Conservation (phyloP, 1,140 invertebrate genomes). For the Drosophila nigrodunni region DNA sequence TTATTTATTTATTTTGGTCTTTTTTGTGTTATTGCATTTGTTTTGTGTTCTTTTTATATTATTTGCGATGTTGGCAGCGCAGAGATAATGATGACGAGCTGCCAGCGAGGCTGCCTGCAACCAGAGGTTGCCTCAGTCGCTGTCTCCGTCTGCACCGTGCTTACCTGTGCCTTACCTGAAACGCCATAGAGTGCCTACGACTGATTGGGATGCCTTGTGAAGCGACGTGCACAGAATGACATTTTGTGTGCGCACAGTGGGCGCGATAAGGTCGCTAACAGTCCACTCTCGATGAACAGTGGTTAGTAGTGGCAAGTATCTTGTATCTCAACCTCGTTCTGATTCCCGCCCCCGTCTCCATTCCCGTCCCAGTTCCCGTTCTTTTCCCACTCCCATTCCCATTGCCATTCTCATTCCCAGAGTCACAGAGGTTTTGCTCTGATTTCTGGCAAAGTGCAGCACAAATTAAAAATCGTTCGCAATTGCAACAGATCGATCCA, state of each 20-base stretch:
- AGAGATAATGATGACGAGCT: slow-evolving; percentile 82
- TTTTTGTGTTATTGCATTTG: slow-evolving; percentile 39
- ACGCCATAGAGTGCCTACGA: slow-evolving; percentile 71
- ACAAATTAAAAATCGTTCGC: slow-evolving; percentile 78
- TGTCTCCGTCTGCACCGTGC: neutral
- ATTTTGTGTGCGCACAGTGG: slow-evolving; percentile 79
- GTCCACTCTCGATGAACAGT: slow-evolving; percentile 11
- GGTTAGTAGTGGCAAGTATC: slow-evolving; percentile 7
- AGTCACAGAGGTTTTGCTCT: slow-evolving; percentile 56
- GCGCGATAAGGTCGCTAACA: slow-evolving; percentile 74
- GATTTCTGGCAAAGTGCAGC: slow-evolving; percentile 72
- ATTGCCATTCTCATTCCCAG: neutral
- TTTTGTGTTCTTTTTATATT: slow-evolving; percentile 73
- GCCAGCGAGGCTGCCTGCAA: slow-evolving; percentile 39
- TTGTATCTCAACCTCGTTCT: slow-evolving; percentile 1
- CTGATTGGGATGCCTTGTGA: slow-evolving; percentile 80
- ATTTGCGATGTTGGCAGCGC: slow-evolving; percentile 81
- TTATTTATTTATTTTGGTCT: slow-evolving; percentile 31
- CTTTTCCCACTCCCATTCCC: neutral
- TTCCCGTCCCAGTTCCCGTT: neutral
- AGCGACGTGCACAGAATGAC: slow-evolving; percentile 80
- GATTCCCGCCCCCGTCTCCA: neutral
- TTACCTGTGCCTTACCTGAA: slow-evolving; percentile 59
- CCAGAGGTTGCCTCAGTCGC: slow-evolving; percentile 31
- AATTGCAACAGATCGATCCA: slow-evolving; percentile 60